A percentile compares a stretch with the other conserved stretches of the same genome.
These are phyloP conservation scores for Himalopsyche anomala DNA, from an alignment of 2,888 invertebrate genomes.

Conservation along the genomic window DNA sequence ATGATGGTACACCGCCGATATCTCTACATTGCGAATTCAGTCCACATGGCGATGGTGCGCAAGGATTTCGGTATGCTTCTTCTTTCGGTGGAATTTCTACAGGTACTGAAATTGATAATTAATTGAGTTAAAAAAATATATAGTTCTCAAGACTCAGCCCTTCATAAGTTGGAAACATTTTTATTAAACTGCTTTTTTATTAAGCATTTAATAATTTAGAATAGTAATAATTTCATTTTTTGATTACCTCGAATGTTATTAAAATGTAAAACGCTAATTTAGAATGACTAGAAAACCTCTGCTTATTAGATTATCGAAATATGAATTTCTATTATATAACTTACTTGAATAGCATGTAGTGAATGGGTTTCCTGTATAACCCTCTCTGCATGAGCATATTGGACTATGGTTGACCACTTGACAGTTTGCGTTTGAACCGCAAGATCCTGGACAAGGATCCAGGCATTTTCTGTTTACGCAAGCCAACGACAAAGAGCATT, in stretches of 20 bases:
- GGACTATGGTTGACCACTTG: slow-evolving; percentile 84
- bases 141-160: no score
- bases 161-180: no score
- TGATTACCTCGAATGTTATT: no score
- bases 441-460: slow-evolving; percentile 84
- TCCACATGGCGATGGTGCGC: slow-evolving; percentile 82
- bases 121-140: slow-evolving; percentile 43
- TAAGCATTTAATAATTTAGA: no score
- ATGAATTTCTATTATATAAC: no score
- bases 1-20: slow-evolving; percentile 79
- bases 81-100: slow-evolving; percentile 75
- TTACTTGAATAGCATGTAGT: slow-evolving; percentile 75
- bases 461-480: slow-evolving; percentile 83
- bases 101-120: slow-evolving; percentile 70
- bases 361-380: slow-evolving; percentile 82
- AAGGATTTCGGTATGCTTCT: slow-evolving; percentile 78
- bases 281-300: no score
- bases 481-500: slow-evolving; percentile 82
- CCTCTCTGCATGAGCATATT: slow-evolving; percentile 81
- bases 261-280: no score
- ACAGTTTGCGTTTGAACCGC: slow-evolving; percentile 85
- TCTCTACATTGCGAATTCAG: slow-evolving; percentile 81
- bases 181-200: no score
- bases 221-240: no score
- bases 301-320: not conserved